These are phyloP conservation scores for Drosophila kepulauana DNA, from an alignment of 1,140 invertebrate genomes.

Conservation along the genomic window DNA sequence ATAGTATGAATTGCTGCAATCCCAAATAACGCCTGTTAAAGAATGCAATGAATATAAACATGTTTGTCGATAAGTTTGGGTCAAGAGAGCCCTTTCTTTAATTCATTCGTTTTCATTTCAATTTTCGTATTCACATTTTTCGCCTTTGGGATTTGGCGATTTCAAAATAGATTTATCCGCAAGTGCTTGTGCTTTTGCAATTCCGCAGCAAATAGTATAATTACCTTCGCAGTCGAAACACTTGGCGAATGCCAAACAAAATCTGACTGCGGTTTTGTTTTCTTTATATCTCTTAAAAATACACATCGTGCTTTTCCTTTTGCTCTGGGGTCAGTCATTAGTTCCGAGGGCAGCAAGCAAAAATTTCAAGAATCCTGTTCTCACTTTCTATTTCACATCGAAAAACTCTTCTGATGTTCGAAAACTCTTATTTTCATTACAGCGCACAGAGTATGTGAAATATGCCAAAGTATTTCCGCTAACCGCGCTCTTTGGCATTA, in stretches of 20 bases:
- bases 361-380: neutral
- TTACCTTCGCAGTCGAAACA: constrained; percentile 64
- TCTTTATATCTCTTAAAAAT: constrained; percentile 53
- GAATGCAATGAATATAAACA: neutral
- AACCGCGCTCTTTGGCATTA: constrained; percentile 92
- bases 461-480: constrained; percentile 98
- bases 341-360: constrained; percentile 2
- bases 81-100: constrained; percentile 57
- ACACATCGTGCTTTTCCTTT: constrained; percentile 47
- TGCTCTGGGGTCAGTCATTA: constrained; percentile 22
- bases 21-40: neutral
- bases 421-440: constrained; percentile 86
- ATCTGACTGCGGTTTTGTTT: constrained; percentile 39
- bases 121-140: constrained; percentile 14
- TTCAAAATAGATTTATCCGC: constrained; percentile 56
- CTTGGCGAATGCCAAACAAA: constrained; percentile 66
- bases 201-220: constrained; percentile 60
- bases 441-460: constrained; percentile 98
- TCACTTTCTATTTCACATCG: neutral
- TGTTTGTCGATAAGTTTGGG: constrained; percentile 2
- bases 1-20: neutral
- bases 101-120: constrained; percentile 16
- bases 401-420: constrained; percentile 11
- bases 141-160: constrained; percentile 39
- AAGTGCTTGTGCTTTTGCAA: constrained; percentile 47